Evolutionary conservation across 1,140 invertebrate species (phyloP).

Genomic region (Anthonomus grandis): DNA sequence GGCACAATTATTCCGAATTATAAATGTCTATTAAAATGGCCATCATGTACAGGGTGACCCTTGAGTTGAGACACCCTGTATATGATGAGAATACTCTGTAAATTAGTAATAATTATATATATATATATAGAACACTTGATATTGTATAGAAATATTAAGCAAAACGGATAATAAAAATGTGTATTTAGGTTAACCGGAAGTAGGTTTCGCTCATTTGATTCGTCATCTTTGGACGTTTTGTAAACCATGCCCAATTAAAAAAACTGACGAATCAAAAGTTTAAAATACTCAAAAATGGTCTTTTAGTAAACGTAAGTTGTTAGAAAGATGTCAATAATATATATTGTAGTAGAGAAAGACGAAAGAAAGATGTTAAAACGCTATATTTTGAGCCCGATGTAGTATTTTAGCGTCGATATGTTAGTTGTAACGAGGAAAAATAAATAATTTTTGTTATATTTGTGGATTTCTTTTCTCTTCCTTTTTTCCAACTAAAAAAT

Average conservation of each 20-base stretch:
- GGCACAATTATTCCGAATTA: constrained; percentile 24
- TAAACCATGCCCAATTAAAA: neutral
- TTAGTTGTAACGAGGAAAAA: too few relatives aligned
- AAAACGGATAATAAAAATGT: constrained; percentile 2
- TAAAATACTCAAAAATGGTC: constrained; percentile 7
- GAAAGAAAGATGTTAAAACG: constrained; percentile 9
- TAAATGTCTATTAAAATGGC: too few relatives aligned
- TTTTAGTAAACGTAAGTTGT: constrained; percentile 5
- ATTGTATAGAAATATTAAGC: neutral
- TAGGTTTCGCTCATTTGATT: too few relatives aligned
- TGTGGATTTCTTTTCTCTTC: too few relatives aligned
- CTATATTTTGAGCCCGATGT: constrained; percentile 23
- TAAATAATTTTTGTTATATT: too few relatives aligned
- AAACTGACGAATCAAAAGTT: neutral
- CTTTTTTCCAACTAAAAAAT: too few relatives aligned
- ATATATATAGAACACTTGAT: neutral
- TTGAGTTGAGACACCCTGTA: constrained; percentile 7
- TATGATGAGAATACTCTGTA: neutral
- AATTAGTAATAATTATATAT: neutral
- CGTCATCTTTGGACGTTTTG: too few relatives aligned
- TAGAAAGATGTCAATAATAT: constrained; percentile 15
- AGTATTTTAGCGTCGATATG: constrained; percentile 16
- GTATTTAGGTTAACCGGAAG: neutral
- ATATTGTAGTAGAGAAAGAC: neutral
- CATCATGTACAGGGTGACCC: too few relatives aligned